Base-by-base conservation (phyloP, 2,113 vertebrate genomes). In the Tachuris rubrigastra region DNA sequence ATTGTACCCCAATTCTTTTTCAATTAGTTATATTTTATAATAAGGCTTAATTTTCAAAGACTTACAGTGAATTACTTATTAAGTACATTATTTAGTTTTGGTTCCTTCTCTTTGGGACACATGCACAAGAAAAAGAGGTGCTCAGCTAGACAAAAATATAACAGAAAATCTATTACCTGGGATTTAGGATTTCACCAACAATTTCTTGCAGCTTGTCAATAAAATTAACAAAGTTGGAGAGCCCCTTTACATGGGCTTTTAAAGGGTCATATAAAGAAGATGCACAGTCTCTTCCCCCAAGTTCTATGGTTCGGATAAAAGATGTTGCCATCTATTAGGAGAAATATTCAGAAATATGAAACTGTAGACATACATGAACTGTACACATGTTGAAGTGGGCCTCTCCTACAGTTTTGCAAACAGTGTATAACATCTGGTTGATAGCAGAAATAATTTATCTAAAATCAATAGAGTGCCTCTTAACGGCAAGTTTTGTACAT, bases 131-230 rank as follows among this genome's bases (percentile, higher is more conserved):
- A 50, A 79, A 65, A 42, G 46, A 41, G 15, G 11, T 24, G 10
- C 11, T 62, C 11, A 55, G 28, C 3, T 17, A 47, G 18, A 60
- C 33, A 85, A 73, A 86, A 79, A 80, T 1, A 9, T 10, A 66
- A 71, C 10, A 55, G 23, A 84, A 93, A 80, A 35, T 71, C 39
- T 39, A 72, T 96, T 99, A 99, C 99, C 99, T 99, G 96, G 99
- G 98, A 97, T 98, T 97, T n/a, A 97, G 88, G 79, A 94, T 95
- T 96, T 99, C 99, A 93, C 99, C 99, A 80, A 99, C 87, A 68
- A 99, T 98, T 96, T 99, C 99, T 80, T 99, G 98, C 91, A 99
- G 96, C 92, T 98, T 98, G 97, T 99, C 99, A 39, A 98, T 95
- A 95, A 99, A 99, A 95, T 98, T 97, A 95, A 99, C 98, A 39